Evolutionary conservation across 2,797 vertebrate genomes (phyloP), one percentile per base, ranked within the genome.

Genomic region (Nyctibius grandis): DNA sequence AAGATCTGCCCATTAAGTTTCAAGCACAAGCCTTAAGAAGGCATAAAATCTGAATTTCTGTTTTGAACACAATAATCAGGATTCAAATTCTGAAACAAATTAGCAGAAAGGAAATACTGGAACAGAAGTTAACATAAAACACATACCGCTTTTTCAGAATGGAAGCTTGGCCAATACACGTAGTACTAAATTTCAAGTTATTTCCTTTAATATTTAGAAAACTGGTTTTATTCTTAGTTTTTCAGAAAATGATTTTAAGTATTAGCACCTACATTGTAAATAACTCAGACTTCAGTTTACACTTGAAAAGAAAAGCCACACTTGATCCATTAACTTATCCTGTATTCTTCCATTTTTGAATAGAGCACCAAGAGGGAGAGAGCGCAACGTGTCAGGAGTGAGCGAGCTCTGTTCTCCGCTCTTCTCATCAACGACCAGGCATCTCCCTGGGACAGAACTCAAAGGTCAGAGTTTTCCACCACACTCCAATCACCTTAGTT

Each of bases 251-350:
- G 0, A 34, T 22, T 86, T 69, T 12, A 93, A 85, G 59, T 92
- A 82, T 92, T 95, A 97, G 94, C 89, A 97, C 95, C 96, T 87
- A 93, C 88, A 91, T 40, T 42, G 68, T 76, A 69, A 79, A 65
- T 45, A 11, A 84, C 50, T 94, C 47, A 17, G 48, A 70, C 64
- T 77, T 28, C 18, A 72, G 81, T 67, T 93, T 92, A 92, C 93
- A 93, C 74, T 76, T 91, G 33, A 34, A 19, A 26, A 83, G 72
- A 73, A 85, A 91, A 88, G 69, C 69, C 92, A 94, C 6, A 3
- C 53, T 61, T 78, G 29, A 31, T 80, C 81, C 54, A 9, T 56
- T 26, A 48, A 29, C 63, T 70, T 70, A 88, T 79, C 50, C 77
- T 91, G 5, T 61, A 54, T 60, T 93, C 67, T 92, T 93, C 70